Percentiles rank a stretch among this genome's conserved stretches.
These are phyloP conservation scores for Margaritifera margaritifera DNA, from an alignment of 2,888 invertebrate species.

Conservation along the genomic window DNA sequence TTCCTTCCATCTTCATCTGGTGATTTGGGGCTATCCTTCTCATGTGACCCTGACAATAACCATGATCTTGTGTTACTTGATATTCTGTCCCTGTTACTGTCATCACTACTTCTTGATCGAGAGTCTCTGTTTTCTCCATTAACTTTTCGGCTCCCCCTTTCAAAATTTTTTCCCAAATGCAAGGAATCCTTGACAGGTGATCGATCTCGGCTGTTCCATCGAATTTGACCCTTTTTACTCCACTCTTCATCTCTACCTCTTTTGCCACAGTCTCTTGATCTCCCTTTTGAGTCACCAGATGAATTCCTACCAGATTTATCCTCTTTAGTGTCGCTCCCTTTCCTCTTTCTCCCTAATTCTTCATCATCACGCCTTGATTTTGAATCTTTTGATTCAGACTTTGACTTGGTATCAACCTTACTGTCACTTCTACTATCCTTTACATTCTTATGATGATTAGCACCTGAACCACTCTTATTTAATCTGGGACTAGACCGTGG, in stretches of 20 bases:
- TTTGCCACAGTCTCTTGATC: constrained; percentile 9
- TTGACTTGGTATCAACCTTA: constrained; percentile 2
- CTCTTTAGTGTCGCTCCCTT: neutral
- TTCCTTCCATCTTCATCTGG: constrained; percentile 14
- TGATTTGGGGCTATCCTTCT: constrained; percentile 17
- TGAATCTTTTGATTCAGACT: constrained; percentile 3
- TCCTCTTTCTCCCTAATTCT: neutral
- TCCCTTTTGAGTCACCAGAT: constrained; percentile 1
- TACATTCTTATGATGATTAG: too few relatives aligned
- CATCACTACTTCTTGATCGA: constrained; percentile 14
- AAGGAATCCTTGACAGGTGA: neutral
- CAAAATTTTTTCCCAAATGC: constrained; percentile 5
- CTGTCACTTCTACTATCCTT: too few relatives aligned
- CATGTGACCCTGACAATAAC: constrained; percentile 11
- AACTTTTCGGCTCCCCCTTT: neutral
- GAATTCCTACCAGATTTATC: neutral
- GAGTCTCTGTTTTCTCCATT: constrained; percentile 13
- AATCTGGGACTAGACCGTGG: constrained; percentile 5
- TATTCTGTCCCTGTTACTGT: constrained; percentile 6
- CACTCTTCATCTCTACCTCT: constrained; percentile 4
- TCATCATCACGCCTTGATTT: neutral
- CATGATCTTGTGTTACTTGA: constrained; percentile 8
- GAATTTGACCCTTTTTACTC: constrained; percentile 1
- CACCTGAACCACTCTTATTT: neutral
- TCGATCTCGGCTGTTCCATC: neutral